phyloP scores from a whole-genome alignment of 2,113 vertebrate species.

The Passerina amoena region DNA sequence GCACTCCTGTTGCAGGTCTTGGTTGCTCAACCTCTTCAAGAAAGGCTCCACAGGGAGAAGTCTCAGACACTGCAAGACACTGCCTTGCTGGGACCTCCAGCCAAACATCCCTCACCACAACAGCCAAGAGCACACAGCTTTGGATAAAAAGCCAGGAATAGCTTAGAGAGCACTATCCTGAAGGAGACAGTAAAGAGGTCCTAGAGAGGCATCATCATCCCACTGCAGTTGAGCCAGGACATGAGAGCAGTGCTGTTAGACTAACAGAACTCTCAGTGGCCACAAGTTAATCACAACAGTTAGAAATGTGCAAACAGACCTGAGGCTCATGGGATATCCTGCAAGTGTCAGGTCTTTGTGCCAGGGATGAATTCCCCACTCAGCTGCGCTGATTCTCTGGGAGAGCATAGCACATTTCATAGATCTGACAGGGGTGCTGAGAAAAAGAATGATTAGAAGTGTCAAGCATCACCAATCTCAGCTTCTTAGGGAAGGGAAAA shows the following conservation, averaged over 20 bases:
- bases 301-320: background rate
- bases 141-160: fast-evolving
- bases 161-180: background rate
- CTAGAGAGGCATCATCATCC: background rate
- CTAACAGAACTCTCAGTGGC: background rate
- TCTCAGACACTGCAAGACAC: background rate
- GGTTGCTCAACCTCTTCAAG: background rate
- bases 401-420: background rate
- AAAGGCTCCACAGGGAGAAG: background rate
- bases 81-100: background rate
- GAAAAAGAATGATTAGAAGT: background rate
- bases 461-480: background rate
- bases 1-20: background rate
- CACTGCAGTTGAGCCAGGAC: background rate
- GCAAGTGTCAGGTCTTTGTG: background rate
- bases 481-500: background rate
- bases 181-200: background rate
- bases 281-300: background rate
- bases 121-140: background rate
- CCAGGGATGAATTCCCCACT: background rate
- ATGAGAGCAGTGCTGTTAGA: background rate
- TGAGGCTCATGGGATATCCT: fast-evolving
- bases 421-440: background rate
- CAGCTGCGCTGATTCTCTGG: background rate
- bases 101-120: background rate